These are phyloP conservation scores for Alethe diademata DNA, from an alignment of 2,113 vertebrate genomes.

Conservation along the genomic window DNA sequence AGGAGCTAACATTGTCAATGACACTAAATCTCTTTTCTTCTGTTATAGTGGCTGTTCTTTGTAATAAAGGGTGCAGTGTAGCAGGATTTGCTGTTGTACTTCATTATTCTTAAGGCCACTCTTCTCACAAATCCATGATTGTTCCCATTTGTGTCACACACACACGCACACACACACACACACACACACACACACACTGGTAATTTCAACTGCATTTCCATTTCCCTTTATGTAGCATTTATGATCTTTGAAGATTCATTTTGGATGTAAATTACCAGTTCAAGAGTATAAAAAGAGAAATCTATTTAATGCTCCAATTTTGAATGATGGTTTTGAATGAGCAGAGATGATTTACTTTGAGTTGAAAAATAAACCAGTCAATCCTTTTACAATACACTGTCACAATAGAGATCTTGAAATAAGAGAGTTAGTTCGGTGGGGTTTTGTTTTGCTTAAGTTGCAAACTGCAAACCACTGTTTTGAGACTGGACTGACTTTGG, in stretches of 20 bases:
- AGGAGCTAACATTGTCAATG: not conserved
- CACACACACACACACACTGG: not conserved
- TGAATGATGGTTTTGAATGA: not conserved
- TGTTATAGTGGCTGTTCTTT: not conserved
- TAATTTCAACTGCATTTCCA: not conserved
- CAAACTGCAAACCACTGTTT: not conserved
- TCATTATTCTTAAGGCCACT: not conserved
- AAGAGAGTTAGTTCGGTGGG: not conserved
- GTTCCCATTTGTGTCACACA: not conserved
- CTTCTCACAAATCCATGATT: not conserved
- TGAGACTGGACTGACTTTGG: not conserved
- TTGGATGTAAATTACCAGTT: conserved; percentile 16
- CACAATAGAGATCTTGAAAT: not conserved
- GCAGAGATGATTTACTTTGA: not conserved
- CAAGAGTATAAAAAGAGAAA: not conserved
- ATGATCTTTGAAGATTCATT: not conserved
- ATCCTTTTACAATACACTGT: not conserved
- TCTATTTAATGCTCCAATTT: not conserved
- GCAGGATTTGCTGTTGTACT: not conserved
- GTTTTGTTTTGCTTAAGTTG: not conserved
- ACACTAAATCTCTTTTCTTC: not conserved
- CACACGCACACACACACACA: not conserved
- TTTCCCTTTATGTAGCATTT: not conserved
- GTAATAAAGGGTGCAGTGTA: not conserved
- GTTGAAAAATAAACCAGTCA: conserved; percentile 16